Conservation (phyloP, 2,797 vertebrate genomes). For the Oreortyx pictus region DNA sequence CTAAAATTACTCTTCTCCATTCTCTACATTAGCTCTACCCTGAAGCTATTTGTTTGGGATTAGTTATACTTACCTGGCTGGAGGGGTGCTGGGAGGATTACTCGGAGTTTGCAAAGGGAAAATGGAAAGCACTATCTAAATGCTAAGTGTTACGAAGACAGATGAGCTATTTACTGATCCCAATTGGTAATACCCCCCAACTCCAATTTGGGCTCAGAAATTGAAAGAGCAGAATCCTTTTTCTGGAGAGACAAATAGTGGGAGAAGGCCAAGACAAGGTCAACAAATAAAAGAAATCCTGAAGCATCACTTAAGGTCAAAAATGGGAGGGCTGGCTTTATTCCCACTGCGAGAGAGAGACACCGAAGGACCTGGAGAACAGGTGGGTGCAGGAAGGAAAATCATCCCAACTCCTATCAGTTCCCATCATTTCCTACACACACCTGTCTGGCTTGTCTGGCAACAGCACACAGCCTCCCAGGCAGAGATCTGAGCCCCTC, state of each 20-base stretch:
- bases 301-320: constrained; percentile 60
- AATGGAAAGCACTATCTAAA: constrained; percentile 67
- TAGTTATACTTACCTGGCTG: constrained; percentile 62
- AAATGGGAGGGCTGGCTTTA: constrained; percentile 25
- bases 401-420: background rate
- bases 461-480: background rate
- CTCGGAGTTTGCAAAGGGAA: constrained; percentile 56
- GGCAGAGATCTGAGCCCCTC: background rate
- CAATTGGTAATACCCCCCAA: constrained; percentile 37
- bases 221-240: constrained; percentile 73
- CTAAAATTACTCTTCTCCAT: constrained; percentile 56
- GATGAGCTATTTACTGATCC: constrained; percentile 79
- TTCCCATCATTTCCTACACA: background rate
- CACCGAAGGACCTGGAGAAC: background rate
- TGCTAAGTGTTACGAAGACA: constrained; percentile 70
- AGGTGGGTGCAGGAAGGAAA: background rate
- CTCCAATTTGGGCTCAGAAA: constrained; percentile 59
- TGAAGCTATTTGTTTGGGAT: constrained; percentile 70
- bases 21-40: constrained; percentile 58
- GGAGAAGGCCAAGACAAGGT: constrained; percentile 61
- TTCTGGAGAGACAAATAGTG: constrained; percentile 64
- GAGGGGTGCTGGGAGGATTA: constrained; percentile 51
- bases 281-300: constrained; percentile 70
- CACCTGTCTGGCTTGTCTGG: background rate
- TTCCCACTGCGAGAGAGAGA: background rate